phyloP scores from a whole-genome alignment of 1,140 invertebrate species.

The Drosophila nigromelanica region DNA sequence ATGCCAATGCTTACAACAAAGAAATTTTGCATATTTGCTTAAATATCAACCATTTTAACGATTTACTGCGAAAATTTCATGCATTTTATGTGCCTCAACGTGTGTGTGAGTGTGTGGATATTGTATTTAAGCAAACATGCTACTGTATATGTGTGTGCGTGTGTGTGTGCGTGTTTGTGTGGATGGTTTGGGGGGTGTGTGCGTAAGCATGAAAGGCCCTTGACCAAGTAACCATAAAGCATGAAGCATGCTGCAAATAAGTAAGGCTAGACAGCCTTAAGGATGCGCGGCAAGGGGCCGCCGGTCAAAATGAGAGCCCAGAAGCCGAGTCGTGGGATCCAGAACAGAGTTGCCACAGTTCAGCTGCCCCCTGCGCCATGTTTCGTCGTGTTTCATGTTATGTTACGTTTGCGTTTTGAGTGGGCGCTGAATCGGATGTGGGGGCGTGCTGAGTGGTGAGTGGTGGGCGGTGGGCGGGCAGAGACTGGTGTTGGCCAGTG shows the following conservation, averaged over 20 bases:
- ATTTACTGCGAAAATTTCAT: slow-evolving; percentile 78
- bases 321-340: slow-evolving; percentile 33
- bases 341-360: slow-evolving; percentile 8
- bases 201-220: slow-evolving; percentile 68
- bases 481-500: slow-evolving; percentile 10
- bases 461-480: background rate
- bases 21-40: slow-evolving; percentile 80
- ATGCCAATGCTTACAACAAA: slow-evolving; percentile 56
- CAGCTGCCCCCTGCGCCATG: slow-evolving; percentile 16
- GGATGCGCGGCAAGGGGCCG: slow-evolving; percentile 12
- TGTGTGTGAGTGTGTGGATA: slow-evolving; percentile 18
- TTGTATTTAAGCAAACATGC: slow-evolving; percentile 47
- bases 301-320: slow-evolving; percentile 33
- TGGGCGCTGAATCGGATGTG: slow-evolving; percentile 48
- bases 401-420: slow-evolving; percentile 76
- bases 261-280: slow-evolving; percentile 78
- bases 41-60: slow-evolving; percentile 79
- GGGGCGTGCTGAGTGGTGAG: background rate
- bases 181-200: slow-evolving; percentile 18
- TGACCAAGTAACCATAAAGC: slow-evolving; percentile 82
- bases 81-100: slow-evolving; percentile 61
- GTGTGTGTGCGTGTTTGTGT: slow-evolving; percentile 23
- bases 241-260: slow-evolving; percentile 82
- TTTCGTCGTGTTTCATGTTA: slow-evolving; percentile 72
- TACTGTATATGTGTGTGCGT: slow-evolving; percentile 12